These are phyloP conservation scores for Melinaea marsaeus DNA, from an alignment of 2,888 invertebrate species.

Conservation along the genomic window DNA sequence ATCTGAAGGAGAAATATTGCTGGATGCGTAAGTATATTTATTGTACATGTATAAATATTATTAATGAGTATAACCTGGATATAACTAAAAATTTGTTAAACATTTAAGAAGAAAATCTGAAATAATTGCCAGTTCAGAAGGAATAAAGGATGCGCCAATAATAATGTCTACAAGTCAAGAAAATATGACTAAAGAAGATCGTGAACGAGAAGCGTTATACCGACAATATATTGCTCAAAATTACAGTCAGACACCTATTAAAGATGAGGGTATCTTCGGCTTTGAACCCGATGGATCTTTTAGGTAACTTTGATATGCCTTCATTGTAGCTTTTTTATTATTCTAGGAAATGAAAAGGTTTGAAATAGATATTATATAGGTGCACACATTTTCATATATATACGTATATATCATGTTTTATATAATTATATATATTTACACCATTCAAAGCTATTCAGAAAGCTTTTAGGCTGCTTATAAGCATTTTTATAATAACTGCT, in stretches of 20 bases:
- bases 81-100: not conserved
- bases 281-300: slow-evolving; percentile 74
- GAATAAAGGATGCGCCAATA: slow-evolving; percentile 68
- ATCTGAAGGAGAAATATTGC: slow-evolving; percentile 88
- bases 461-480: slow-evolving; percentile 7
- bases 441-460: not conserved
- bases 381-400: not conserved
- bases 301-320: slow-evolving; percentile 47
- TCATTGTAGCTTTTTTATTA: not conserved
- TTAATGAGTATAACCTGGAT: not conserved
- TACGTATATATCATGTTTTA: not conserved
- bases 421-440: not conserved
- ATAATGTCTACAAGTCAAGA: slow-evolving; percentile 81
- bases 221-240: slow-evolving; percentile 65
- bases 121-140: slow-evolving; percentile 67
- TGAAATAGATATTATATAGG: slow-evolving; percentile 16
- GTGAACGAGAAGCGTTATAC: slow-evolving; percentile 67
- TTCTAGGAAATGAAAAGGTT: slow-evolving; percentile 1
- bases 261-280: slow-evolving; percentile 78
- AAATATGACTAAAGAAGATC: slow-evolving; percentile 75
- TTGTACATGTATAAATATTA: not conserved
- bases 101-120: slow-evolving; percentile 65
- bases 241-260: slow-evolving; percentile 78
- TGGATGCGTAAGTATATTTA: slow-evolving; percentile 70
- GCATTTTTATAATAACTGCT: slow-evolving; percentile 29